These are phyloP conservation scores for Acleris holmiana DNA, from an alignment of 2,888 invertebrate genomes.

Conservation along the genomic window DNA sequence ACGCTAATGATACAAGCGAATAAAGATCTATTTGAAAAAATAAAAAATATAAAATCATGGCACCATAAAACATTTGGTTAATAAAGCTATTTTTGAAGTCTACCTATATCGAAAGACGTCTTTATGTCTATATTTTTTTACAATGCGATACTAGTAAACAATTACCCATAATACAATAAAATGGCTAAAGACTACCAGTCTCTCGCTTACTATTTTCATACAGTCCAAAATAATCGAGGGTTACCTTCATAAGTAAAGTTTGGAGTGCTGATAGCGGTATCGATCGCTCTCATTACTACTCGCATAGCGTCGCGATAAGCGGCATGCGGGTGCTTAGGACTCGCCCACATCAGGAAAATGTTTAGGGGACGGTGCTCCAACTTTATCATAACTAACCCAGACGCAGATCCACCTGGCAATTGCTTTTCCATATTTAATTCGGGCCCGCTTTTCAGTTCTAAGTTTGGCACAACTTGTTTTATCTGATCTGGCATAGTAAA, in stretches of 20 bases:
- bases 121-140: no score
- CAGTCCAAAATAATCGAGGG: conserved; percentile 34
- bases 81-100: no score
- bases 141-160: no score
- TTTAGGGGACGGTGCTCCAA: conserved; percentile 28
- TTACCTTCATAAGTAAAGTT: conserved; percentile 68
- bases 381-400: conserved; percentile 24
- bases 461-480: no score
- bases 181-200: background rate
- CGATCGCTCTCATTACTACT: conserved; percentile 72
- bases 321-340: conserved; percentile 72
- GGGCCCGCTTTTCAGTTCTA: background rate
- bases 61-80: no score
- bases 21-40: no score
- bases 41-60: no score
- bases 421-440: background rate
- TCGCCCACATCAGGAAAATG: conserved; percentile 43
- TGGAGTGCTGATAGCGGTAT: conserved; percentile 72
- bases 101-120: no score
- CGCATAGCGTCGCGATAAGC: conserved; percentile 67
- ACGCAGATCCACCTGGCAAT: background rate
- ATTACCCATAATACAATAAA: no score
- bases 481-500: no score
- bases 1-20: no score
- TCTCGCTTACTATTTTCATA: conserved; percentile 28